Conservation (phyloP, 1,140 invertebrate species). For the Periplaneta americana region DNA sequence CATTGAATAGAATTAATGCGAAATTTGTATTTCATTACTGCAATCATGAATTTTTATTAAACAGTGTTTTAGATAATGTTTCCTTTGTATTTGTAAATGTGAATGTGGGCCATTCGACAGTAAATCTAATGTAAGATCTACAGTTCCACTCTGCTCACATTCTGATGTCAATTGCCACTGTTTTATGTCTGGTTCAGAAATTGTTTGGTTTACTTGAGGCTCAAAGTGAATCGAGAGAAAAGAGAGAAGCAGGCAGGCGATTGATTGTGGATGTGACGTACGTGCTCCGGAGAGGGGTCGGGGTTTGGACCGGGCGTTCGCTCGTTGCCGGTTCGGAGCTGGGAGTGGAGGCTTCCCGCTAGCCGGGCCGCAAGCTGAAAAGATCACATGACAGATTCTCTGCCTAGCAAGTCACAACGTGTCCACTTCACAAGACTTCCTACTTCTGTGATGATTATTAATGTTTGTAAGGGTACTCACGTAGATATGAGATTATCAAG, state of each 20-base stretch:
- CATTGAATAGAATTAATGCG: no score
- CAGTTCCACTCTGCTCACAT: no score
- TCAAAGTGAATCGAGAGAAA: neutral
- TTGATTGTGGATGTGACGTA: neutral
- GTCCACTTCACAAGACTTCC: neutral
- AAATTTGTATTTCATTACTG: no score
- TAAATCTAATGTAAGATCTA: no score
- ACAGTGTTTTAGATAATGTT: no score
- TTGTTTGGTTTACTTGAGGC: neutral
- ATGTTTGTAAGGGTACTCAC: no score
- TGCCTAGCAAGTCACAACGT: neutral
- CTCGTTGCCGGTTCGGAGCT: neutral
- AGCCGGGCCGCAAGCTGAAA: constrained; percentile 7
- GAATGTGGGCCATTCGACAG: no score
- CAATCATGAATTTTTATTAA: no score
- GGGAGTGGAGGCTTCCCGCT: constrained; percentile 6
- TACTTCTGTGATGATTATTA: no score
- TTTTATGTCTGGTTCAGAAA: neutral
- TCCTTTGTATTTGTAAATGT: no score
- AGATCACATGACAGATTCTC: constrained; percentile 5
- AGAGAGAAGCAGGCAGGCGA: neutral
- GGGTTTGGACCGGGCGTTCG: constrained; percentile 1
- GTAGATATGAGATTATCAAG: no score
- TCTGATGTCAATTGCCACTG: no score
- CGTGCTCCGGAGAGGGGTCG: neutral